A percentile compares a stretch with the other conserved stretches of the same genome.
Evolutionary conservation across 2,113 vertebrate species (phyloP).

Genomic region (Ranitomeya imitator): DNA sequence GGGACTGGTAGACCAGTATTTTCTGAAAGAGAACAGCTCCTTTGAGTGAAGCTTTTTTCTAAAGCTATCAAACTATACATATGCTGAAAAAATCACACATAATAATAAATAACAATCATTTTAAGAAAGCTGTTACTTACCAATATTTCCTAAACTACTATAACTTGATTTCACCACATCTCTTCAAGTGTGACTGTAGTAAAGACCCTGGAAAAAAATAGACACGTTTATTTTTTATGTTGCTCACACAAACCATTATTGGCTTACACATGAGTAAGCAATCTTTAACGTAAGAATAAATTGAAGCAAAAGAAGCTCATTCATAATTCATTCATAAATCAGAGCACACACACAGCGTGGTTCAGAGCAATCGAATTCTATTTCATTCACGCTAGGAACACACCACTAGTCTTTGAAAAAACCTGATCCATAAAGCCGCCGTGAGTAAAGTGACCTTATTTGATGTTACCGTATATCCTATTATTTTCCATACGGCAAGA

Average conservation of each 20-base stretch:
- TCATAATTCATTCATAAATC: neutral
- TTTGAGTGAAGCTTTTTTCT: no score
- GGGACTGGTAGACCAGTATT: no score
- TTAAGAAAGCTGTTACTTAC: constrained; percentile 60
- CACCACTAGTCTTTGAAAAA: neutral
- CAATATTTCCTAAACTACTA: constrained; percentile 66
- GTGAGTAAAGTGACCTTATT: neutral
- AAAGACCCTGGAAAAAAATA: constrained; percentile 65
- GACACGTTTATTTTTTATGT: neutral
- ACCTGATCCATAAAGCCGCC: neutral
- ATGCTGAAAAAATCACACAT: neutral
- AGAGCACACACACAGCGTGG: no score
- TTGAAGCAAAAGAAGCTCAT: neutral
- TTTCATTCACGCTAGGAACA: neutral
- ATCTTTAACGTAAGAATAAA: neutral
- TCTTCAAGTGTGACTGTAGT: constrained; percentile 63
- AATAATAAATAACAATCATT: neutral
- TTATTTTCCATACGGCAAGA: neutral
- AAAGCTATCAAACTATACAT: neutral
- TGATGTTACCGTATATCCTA: neutral
- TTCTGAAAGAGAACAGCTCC: no score
- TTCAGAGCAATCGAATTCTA: neutral
- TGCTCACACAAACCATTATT: neutral
- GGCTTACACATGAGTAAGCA: neutral
- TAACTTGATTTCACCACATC: constrained; percentile 70